Conservation (phyloP, 2,888 invertebrate species). For the Pristionchus maxplancki region DNA sequence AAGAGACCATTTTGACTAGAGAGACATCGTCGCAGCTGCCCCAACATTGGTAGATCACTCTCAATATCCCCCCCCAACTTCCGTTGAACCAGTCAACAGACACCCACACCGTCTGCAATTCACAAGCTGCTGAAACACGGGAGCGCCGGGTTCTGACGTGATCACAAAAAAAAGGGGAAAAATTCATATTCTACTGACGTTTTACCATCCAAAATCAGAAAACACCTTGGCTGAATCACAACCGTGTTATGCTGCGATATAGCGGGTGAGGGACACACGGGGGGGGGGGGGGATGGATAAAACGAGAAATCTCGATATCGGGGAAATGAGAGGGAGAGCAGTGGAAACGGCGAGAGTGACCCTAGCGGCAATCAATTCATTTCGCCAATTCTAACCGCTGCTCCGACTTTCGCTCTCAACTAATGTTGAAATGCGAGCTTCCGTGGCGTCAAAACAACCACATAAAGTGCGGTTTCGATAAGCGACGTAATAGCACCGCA, state of each 20-base stretch:
- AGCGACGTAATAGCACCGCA: neutral
- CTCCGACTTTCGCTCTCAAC: neutral
- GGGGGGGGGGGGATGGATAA: neutral
- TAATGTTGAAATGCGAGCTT: constrained; percentile 23
- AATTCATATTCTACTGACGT: no score
- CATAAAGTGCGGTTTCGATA: neutral
- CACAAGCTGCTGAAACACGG: neutral
- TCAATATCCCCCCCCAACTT: neutral
- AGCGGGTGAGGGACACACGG: neutral
- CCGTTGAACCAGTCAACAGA: neutral
- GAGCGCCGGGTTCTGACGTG: neutral
- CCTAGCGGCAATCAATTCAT: constrained; percentile 15
- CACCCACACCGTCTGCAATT: neutral
- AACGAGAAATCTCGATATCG: constrained; percentile 13
- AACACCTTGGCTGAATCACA: neutral
- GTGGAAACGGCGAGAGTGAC: constrained; percentile 29
- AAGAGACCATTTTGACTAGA: neutral
- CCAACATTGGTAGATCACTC: constrained; percentile 13
- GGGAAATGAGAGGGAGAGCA: constrained; percentile 35
- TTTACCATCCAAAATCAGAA: no score
- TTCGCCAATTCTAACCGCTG: neutral
- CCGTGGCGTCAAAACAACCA: neutral
- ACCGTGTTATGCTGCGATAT: constrained; percentile 4
- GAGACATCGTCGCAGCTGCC: neutral
- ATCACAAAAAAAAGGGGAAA: no score